Conservation (phyloP, 2,797 vertebrate genomes). For the Carcharodon carcharias region DNA sequence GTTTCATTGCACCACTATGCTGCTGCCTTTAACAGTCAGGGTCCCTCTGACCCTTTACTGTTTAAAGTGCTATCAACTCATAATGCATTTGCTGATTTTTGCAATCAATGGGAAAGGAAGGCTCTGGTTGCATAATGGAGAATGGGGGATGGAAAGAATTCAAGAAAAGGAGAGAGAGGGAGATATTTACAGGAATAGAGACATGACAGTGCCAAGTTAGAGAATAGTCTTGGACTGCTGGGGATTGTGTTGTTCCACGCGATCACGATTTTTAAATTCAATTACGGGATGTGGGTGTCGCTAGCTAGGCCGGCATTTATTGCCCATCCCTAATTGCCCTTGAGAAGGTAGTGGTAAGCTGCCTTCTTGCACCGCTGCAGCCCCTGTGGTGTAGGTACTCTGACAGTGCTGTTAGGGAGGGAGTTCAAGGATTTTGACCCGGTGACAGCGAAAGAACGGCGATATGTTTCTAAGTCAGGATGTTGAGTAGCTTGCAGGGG, state of each 20-base stretch:
- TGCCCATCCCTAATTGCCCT: no score
- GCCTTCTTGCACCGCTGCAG: no score
- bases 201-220: background rate
- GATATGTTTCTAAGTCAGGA: no score
- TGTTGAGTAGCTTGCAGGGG: no score
- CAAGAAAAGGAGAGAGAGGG: background rate
- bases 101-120: background rate
- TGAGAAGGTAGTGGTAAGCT: no score
- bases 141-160: background rate
- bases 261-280: background rate
- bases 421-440: no score
- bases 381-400: no score
- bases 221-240: background rate
- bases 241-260: background rate
- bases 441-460: no score
- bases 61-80: background rate
- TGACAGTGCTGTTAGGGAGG: no score
- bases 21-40: background rate
- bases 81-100: background rate
- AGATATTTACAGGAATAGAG: background rate
- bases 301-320: no score
- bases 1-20: background rate
- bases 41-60: background rate
- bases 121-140: background rate
- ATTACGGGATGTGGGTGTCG: no score